Conservation (phyloP, 2,888 invertebrate genomes). For the Diaperis boleti region DNA sequence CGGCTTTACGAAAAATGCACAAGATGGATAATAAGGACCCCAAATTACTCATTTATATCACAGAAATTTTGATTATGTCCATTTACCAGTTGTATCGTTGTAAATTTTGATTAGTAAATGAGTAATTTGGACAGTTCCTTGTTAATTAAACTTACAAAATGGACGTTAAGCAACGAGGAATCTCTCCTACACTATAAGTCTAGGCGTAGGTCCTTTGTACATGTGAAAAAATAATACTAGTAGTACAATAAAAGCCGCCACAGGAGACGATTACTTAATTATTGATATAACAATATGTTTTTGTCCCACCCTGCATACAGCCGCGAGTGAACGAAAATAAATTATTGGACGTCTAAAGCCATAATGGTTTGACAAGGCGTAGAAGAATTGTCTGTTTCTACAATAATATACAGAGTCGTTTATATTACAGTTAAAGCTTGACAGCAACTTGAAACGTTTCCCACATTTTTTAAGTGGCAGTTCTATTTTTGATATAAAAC, state of each 20-base stretch:
- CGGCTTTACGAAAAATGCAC: slow-evolving; percentile 25
- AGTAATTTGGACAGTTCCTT: slow-evolving; percentile 39
- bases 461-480: slow-evolving; percentile 58
- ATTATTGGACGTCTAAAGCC: slow-evolving; percentile 54
- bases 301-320: slow-evolving; percentile 19
- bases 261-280: slow-evolving; percentile 19
- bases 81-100: slow-evolving; percentile 21
- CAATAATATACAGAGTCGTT: slow-evolving; percentile 51
- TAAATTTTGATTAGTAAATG: slow-evolving; percentile 36
- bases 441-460: slow-evolving; percentile 59
- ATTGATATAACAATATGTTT: slow-evolving; percentile 10
- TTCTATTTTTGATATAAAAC: slow-evolving; percentile 57
- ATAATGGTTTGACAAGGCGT: slow-evolving; percentile 51
- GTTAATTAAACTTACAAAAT: slow-evolving; percentile 38
- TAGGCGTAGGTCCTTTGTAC: slow-evolving; percentile 32
- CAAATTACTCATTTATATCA: slow-evolving; percentile 49
- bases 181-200: slow-evolving; percentile 30
- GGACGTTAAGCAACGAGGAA: slow-evolving; percentile 47
- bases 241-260: slow-evolving; percentile 22
- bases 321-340: slow-evolving; percentile 7
- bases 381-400: slow-evolving; percentile 47
- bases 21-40: slow-evolving; percentile 13
- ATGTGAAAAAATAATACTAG: slow-evolving; percentile 40
- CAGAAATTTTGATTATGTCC: slow-evolving; percentile 44
- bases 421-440: slow-evolving; percentile 64